Evolutionary conservation across 1,140 invertebrate genomes (phyloP).

Genomic region (Eueides isabella): DNA sequence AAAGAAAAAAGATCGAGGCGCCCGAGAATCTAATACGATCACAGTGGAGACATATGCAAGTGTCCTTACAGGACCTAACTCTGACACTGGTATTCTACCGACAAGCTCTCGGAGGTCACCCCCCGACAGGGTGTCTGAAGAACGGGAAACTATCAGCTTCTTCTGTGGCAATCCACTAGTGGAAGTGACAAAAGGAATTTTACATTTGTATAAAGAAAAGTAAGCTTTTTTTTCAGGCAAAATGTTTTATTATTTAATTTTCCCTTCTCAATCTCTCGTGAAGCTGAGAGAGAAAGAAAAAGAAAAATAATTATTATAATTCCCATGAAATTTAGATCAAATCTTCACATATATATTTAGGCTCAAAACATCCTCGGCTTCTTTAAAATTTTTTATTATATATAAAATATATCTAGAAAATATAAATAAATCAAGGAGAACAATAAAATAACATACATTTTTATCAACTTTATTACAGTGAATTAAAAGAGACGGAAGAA

Average conservation of each 20-base stretch:
- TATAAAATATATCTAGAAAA: too few species aligned
- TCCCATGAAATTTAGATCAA: too few species aligned
- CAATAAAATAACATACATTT: too few species aligned
- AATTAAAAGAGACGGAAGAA: constrained; percentile 83
- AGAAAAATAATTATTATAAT: too few species aligned
- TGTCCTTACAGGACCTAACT: constrained; percentile 62
- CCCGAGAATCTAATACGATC: constrained; percentile 74
- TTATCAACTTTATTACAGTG: constrained; percentile 65
- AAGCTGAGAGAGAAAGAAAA: too few species aligned
- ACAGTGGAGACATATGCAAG: constrained; percentile 81
- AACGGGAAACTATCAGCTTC: constrained; percentile 89
- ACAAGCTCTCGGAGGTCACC: constrained; percentile 67
- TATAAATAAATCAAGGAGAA: too few species aligned
- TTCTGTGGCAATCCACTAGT: constrained; percentile 98
- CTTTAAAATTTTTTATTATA: too few species aligned
- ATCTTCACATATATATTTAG: too few species aligned
- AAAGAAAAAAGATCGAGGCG: constrained; percentile 72
- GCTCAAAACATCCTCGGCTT: too few species aligned
- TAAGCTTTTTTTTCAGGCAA: constrained; percentile 74
- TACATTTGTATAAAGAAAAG: constrained; percentile 98
- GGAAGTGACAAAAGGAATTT: constrained; percentile 97
- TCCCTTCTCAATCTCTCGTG: too few species aligned
- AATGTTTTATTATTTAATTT: too few species aligned
- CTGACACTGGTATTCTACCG: constrained; percentile 66
- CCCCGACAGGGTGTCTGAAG: constrained; percentile 56